A percentile compares a stretch with the other conserved stretches of the same genome.
These are phyloP conservation scores for Trissolcus brochymenae DNA, from an alignment of 2,888 invertebrate species.

Conservation along the genomic window DNA sequence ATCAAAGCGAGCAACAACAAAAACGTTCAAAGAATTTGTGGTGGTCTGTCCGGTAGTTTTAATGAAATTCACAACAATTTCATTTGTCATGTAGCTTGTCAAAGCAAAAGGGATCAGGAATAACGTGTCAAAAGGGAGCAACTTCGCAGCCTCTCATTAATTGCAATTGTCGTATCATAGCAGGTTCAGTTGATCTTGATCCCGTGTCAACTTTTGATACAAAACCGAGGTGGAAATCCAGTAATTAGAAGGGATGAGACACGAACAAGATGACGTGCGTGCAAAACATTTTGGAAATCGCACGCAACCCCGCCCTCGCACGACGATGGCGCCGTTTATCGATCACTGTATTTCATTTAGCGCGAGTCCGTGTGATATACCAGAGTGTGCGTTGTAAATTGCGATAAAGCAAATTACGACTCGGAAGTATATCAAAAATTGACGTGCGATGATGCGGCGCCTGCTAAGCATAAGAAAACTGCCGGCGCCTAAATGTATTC, in stretches of 20 bases:
- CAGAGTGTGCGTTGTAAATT: slow-evolving; percentile 23
- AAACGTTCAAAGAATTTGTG: background rate
- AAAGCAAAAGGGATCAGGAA: background rate
- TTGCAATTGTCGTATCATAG: slow-evolving; percentile 64
- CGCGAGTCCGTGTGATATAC: slow-evolving; percentile 8
- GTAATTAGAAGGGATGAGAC: slow-evolving; percentile 63
- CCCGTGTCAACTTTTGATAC: slow-evolving; percentile 58
- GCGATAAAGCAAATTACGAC: slow-evolving; percentile 44
- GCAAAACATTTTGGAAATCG: slow-evolving; percentile 27
- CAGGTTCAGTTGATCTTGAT: slow-evolving; percentile 47
- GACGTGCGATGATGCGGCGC: slow-evolving; percentile 43
- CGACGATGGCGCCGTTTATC: slow-evolving; percentile 8
- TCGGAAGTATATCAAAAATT: slow-evolving; percentile 48
- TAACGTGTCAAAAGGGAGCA: slow-evolving; percentile 4
- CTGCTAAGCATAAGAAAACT: slow-evolving; percentile 56
- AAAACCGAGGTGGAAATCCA: slow-evolving; percentile 59
- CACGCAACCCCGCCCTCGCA: slow-evolving; percentile 32
- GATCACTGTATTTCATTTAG: slow-evolving; percentile 30
- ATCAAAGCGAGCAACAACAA: background rate
- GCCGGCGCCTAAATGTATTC: slow-evolving; percentile 61
- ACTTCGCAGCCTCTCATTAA: slow-evolving; percentile 48
- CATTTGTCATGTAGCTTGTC: too few species aligned
- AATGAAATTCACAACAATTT: too few species aligned
- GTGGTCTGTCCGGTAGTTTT: background rate
- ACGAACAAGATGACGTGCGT: slow-evolving; percentile 58